phyloP scores from a whole-genome alignment of 2,113 vertebrate genomes.

The Donacobius atricapilla region DNA sequence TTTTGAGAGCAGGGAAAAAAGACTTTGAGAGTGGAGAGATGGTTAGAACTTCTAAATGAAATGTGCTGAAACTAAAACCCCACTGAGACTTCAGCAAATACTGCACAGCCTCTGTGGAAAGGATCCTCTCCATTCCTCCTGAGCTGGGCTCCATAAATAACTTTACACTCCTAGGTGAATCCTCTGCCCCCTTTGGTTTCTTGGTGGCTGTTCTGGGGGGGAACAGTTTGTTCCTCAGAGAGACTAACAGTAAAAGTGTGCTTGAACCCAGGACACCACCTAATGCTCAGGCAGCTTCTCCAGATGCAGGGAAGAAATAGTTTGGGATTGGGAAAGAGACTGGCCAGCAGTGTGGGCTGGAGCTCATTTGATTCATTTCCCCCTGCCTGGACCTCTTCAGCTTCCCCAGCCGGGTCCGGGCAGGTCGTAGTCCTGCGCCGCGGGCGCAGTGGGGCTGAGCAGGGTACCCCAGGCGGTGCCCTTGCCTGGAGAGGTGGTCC shows the following conservation, averaged over 20 bases:
- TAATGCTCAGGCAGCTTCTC: neutral
- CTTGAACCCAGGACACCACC: neutral
- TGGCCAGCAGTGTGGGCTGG: neutral
- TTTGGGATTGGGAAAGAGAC: neutral
- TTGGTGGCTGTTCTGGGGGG: neutral
- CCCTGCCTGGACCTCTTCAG: neutral
- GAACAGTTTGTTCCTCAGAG: neutral
- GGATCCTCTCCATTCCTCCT: neutral
- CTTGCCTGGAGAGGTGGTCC: neutral
- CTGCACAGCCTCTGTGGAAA: neutral
- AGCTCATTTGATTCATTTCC: neutral
- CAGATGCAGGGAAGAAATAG: neutral
- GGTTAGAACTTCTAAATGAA: neutral
- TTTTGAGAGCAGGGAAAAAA: neutral
- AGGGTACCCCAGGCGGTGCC: neutral
- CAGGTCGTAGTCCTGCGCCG: neutral
- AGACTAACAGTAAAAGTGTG: neutral
- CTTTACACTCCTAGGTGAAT: neutral
- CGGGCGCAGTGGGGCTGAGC: too few species aligned
- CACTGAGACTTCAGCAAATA: neutral
- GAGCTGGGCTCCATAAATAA: neutral
- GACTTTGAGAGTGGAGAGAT: neutral
- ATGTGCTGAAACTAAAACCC: neutral
- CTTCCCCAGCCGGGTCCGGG: fast-evolving
- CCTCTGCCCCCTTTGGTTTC: neutral